Conservation (phyloP, 2,888 invertebrate genomes). For the Norana najaformis region DNA sequence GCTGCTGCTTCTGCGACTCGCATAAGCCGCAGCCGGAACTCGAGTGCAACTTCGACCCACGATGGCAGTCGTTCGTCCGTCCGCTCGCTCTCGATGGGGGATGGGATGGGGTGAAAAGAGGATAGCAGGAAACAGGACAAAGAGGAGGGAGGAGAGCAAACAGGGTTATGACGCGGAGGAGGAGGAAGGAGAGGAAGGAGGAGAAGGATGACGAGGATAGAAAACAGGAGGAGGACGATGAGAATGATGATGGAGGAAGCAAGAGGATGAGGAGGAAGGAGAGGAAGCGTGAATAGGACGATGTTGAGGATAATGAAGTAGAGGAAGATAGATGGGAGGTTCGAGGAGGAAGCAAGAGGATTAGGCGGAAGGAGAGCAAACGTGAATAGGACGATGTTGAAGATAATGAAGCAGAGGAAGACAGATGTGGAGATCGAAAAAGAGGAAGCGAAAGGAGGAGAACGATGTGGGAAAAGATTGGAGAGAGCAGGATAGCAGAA, state of each 20-base stretch:
- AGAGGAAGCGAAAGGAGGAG: neutral
- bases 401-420: neutral
- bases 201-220: neutral
- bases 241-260: no score
- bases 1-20: neutral
- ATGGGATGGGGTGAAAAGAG: neutral
- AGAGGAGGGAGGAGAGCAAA: neutral
- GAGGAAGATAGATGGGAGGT: no score
- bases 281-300: no score
- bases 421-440: no score
- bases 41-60: neutral
- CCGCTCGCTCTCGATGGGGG: neutral
- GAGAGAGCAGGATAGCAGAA: no score
- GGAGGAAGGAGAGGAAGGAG: neutral
- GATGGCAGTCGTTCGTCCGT: neutral
- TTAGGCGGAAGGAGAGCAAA: neutral
- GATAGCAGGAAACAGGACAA: neutral
- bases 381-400: no score
- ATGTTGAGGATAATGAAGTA: no score
- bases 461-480: neutral
- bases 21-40: neutral
- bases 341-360: neutral
- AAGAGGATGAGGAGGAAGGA: no score
- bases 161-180: no score
- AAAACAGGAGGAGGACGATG: neutral